These are phyloP conservation scores for Pristionchus maxplancki DNA, from an alignment of 2,888 invertebrate species.

Conservation along the genomic window DNA sequence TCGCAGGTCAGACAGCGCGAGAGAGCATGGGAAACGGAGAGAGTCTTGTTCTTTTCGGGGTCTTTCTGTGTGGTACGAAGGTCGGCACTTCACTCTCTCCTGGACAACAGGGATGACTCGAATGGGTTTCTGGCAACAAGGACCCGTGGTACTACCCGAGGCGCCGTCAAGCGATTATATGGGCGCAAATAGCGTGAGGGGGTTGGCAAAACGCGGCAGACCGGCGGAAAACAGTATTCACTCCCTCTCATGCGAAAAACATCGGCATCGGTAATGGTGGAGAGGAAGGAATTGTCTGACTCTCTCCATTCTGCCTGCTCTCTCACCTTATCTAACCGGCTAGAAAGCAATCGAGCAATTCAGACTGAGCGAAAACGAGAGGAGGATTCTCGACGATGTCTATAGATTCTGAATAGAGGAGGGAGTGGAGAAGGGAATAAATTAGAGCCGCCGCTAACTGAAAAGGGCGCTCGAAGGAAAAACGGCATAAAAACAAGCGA, in stretches of 20 bases:
- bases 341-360: not conserved
- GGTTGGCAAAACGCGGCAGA: not conserved
- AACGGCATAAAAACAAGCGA: not conserved
- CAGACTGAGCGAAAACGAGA: not conserved
- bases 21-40: too few species aligned
- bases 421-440: not conserved
- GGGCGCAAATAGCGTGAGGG: not conserved
- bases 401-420: not conserved
- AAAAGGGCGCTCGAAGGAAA: not conserved
- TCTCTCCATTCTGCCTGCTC: not conserved
- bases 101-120: not conserved
- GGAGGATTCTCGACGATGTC: not conserved
- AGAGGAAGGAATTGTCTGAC: not conserved
- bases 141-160: too few species aligned
- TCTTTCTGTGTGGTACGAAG: not conserved
- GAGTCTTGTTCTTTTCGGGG: too few species aligned
- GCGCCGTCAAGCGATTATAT: too few species aligned
- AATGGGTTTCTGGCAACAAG: not conserved
- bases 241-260: conserved; percentile 1
- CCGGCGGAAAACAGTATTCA: not conserved
- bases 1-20: too few species aligned
- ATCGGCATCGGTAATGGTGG: not conserved
- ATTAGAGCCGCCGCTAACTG: conserved; percentile 34
- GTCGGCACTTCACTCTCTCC: not conserved
- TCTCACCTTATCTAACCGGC: not conserved